Percentiles rank a stretch among this genome's conserved stretches.
phyloP scores from a whole-genome alignment of 2,797 vertebrate genomes.

The Clarias fuscus region DNA sequence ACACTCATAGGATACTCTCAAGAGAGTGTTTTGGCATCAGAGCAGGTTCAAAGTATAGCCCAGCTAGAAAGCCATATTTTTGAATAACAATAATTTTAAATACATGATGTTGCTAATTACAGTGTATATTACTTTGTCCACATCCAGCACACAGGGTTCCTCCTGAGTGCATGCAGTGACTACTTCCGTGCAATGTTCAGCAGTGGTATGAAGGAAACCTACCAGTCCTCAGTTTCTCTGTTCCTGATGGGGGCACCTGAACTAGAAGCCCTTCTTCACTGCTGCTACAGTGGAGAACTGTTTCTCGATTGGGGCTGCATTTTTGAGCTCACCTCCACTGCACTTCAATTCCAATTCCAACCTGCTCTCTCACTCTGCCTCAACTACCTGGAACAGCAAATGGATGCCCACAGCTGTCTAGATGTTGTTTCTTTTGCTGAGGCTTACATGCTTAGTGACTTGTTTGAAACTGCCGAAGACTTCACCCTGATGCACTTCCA shows the following conservation, averaged over 20 bases:
- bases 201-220: constrained; percentile 82
- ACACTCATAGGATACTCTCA: background rate
- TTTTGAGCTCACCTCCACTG: constrained; percentile 80
- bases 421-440: constrained; percentile 80
- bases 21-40: background rate
- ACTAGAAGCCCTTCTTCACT: constrained; percentile 76
- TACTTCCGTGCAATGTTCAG: constrained; percentile 86
- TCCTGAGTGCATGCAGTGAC: constrained; percentile 81
- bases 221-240: constrained; percentile 68
- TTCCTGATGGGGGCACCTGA: constrained; percentile 67
- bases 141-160: constrained; percentile 76
- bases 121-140: no score
- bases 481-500: constrained; percentile 83
- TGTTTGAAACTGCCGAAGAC: constrained; percentile 75
- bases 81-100: no score
- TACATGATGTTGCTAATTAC: no score
- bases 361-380: constrained; percentile 80
- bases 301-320: constrained; percentile 78
- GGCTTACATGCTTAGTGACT: constrained; percentile 76
- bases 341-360: constrained; percentile 84
- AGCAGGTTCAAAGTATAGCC: background rate
- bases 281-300: constrained; percentile 79
- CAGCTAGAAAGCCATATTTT: background rate
- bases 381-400: constrained; percentile 73
- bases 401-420: constrained; percentile 75